A percentile compares a stretch with the other conserved stretches of the same genome.
Conservation (phyloP, 2,888 invertebrate species). For the Drosophila suboccidentalis region DNA sequence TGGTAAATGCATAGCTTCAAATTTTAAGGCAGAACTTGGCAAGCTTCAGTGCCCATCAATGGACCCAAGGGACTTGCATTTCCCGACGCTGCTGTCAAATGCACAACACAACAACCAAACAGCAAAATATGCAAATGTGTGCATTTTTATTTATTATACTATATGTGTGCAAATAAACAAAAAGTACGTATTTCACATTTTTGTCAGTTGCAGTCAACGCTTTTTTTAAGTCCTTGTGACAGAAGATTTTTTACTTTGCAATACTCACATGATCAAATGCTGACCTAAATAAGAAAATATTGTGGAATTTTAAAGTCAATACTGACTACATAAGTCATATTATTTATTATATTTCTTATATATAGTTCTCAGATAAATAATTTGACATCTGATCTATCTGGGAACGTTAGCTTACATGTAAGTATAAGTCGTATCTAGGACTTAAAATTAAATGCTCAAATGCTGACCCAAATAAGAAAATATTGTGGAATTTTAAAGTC, state of each 20-base stretch:
- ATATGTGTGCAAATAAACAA: slow-evolving; percentile 1
- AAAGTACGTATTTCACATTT: slow-evolving; percentile 3
- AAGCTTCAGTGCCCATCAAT: slow-evolving; percentile 38
- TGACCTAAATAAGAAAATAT: not conserved
- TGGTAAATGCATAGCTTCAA: slow-evolving; percentile 50
- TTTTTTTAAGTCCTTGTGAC: not conserved
- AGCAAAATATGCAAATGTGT: slow-evolving; percentile 15
- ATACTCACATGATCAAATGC: not conserved
- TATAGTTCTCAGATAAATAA: too few species aligned
- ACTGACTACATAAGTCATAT: too few species aligned
- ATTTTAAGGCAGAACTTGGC: slow-evolving; percentile 33
- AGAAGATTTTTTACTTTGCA: not conserved
- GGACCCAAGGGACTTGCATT: slow-evolving; percentile 52
- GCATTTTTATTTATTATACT: slow-evolving; percentile 14
- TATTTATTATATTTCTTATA: too few species aligned
- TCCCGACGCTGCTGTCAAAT: slow-evolving; percentile 35
- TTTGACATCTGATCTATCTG: too few species aligned
- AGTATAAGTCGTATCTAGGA: too few species aligned
- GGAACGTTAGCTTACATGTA: too few species aligned
- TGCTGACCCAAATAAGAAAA: too few species aligned
- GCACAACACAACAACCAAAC: slow-evolving; percentile 21
- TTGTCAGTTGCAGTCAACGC: slow-evolving; percentile 3
- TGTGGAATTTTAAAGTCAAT: not conserved
- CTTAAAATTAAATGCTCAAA: too few species aligned
- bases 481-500: too few species aligned